Percentiles rank a stretch among this genome's conserved stretches.
These are phyloP conservation scores for Malurus leucopterus DNA, from an alignment of 2,797 vertebrate genomes.

Conservation along the genomic window DNA sequence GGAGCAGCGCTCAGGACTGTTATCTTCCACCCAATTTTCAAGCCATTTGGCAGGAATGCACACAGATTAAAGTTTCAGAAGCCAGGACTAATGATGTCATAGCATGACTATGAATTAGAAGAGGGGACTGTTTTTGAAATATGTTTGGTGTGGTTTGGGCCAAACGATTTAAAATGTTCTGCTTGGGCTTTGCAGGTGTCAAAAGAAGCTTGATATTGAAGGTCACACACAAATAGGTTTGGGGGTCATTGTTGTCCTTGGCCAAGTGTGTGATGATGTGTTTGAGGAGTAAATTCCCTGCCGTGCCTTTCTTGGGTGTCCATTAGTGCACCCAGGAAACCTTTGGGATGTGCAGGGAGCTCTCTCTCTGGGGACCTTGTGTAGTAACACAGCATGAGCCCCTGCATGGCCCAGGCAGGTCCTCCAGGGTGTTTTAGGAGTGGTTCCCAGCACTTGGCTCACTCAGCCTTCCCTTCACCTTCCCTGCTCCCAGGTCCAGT, in stretches of 20 bases:
- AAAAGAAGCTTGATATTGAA: not conserved
- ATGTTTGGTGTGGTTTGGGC: not conserved
- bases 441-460: not conserved
- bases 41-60: constrained; percentile 26
- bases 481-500: constrained; percentile 42
- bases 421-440: no score
- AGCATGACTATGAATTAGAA: not conserved
- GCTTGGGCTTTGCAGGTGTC: not conserved
- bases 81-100: constrained; percentile 16
- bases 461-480: not conserved
- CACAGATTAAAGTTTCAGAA: constrained; percentile 31
- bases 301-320: not conserved
- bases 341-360: not conserved
- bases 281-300: not conserved
- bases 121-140: not conserved
- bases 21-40: constrained; percentile 37
- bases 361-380: not conserved
- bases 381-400: fast-evolving
- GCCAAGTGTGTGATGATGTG: not conserved
- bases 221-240: not conserved
- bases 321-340: fast-evolving
- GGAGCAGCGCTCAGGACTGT: constrained; percentile 3
- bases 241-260: not conserved
- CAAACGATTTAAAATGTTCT: not conserved
- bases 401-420: fast-evolving